A percentile compares a stretch with the other conserved stretches of the same genome.
Conservation (phyloP, 2,797 vertebrate species). For the Distichodus sexfasciatus region DNA sequence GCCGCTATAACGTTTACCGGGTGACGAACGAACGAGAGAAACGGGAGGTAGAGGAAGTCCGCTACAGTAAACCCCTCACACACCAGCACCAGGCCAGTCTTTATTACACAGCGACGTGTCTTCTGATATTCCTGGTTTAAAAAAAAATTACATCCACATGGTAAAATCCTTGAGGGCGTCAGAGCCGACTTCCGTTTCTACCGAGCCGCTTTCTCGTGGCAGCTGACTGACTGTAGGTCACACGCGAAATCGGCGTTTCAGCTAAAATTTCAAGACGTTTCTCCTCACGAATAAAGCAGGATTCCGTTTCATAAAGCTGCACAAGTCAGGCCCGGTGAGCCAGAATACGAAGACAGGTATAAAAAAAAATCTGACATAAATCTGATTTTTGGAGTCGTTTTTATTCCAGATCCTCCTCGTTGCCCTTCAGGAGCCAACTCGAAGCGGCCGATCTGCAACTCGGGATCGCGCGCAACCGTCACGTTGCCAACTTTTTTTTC, state of each 20-base stretch:
- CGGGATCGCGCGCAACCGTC: constrained; percentile 62
- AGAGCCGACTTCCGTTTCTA: constrained; percentile 3
- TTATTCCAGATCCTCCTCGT: constrained; percentile 69
- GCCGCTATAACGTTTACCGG: constrained; percentile 28
- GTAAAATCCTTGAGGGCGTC: background rate
- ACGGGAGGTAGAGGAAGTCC: background rate
- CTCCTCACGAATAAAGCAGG: constrained; percentile 13
- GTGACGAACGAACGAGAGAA: background rate
- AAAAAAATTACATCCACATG: constrained; percentile 8
- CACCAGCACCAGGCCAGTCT: constrained; percentile 7
- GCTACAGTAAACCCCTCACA: background rate
- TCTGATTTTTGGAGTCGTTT: background rate
- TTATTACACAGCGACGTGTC: too few species aligned
- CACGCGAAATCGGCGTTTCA: constrained; percentile 13
- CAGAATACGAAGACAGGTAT: too few species aligned
- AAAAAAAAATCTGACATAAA: constrained; percentile 29
- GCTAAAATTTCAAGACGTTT: constrained; percentile 37
- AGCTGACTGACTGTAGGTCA: too few species aligned
- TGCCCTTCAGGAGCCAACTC: constrained; percentile 67
- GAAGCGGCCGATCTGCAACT: constrained; percentile 63
- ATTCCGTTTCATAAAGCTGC: constrained; percentile 9
- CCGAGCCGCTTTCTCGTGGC: too few species aligned
- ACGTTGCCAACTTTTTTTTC: constrained; percentile 72
- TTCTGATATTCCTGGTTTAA: constrained; percentile 12
- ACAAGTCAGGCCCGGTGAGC: too few species aligned